phyloP scores from a whole-genome alignment of 1,140 invertebrate species.

The Mylabris phalerata region DNA sequence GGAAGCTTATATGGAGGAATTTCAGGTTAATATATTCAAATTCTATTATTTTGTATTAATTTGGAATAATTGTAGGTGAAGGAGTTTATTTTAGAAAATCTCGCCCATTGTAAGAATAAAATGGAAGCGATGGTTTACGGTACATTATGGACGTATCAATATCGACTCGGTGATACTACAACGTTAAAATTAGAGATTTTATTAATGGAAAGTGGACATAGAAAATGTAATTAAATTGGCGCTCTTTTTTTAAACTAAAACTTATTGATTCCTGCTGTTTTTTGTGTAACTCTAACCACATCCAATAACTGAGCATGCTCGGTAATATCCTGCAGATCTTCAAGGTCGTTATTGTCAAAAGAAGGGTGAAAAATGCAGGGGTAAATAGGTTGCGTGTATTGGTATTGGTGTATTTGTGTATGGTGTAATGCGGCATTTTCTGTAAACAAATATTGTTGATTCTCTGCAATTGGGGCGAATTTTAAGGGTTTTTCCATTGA shows the following conservation, averaged over 20 bases:
- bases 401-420: not conserved
- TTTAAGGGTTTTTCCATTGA: not conserved
- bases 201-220: constrained; percentile 36
- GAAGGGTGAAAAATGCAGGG: constrained; percentile 7
- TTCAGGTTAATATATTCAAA: constrained; percentile 27
- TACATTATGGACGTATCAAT: constrained; percentile 34
- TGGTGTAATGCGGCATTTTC: constrained; percentile 4
- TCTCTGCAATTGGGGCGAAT: not conserved
- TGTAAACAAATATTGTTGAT: constrained; percentile 3
- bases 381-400: no score
- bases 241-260: no score
- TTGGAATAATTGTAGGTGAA: constrained; percentile 31
- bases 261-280: no score
- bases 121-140: constrained; percentile 37
- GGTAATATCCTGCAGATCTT: not conserved
- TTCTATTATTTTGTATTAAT: not conserved
- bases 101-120: constrained; percentile 32
- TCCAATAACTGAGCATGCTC: no score
- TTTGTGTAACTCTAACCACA: no score
- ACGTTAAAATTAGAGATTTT: constrained; percentile 33
- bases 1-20: constrained; percentile 33
- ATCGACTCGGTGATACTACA: constrained; percentile 24
- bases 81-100: constrained; percentile 37
- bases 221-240: constrained; percentile 23
- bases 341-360: constrained; percentile 19